Percentiles rank a stretch among this genome's conserved stretches.
phyloP scores from a whole-genome alignment of 2,113 vertebrate species.

The Myodes glareolus region DNA sequence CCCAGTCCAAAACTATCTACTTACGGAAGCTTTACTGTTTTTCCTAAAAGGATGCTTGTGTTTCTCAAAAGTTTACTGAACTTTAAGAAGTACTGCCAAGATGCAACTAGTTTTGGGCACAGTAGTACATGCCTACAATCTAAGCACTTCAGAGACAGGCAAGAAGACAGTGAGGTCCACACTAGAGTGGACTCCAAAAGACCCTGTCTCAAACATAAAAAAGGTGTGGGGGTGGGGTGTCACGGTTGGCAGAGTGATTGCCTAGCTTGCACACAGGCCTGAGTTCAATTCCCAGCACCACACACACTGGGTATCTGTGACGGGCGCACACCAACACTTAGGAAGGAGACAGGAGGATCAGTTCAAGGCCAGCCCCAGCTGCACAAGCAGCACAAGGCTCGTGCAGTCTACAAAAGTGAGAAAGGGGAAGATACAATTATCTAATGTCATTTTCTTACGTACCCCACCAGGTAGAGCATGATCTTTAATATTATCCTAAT shows the following conservation, averaged over 20 bases:
- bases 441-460: background rate
- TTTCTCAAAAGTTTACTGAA: background rate
- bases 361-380: background rate
- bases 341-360: background rate
- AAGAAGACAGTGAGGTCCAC: background rate
- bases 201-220: background rate
- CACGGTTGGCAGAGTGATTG: background rate
- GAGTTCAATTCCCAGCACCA: background rate
- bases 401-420: background rate
- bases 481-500: background rate
- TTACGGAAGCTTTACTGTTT: slow-evolving; percentile 37
- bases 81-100: background rate
- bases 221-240: background rate
- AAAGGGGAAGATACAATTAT: background rate
- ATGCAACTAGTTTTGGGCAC: background rate
- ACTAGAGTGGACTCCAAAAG: background rate
- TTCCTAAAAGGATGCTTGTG: background rate
- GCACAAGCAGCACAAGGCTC: background rate
- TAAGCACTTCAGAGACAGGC: background rate
- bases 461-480: background rate
- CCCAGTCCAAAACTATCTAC: background rate
- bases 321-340: background rate
- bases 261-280: background rate
- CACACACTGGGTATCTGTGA: too few relatives aligned
- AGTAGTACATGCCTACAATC: background rate